Evolutionary conservation across 2,797 vertebrate genomes (phyloP), one percentile per base, ranked within the genome.

Genomic region (Taenioides sp.): DNA sequence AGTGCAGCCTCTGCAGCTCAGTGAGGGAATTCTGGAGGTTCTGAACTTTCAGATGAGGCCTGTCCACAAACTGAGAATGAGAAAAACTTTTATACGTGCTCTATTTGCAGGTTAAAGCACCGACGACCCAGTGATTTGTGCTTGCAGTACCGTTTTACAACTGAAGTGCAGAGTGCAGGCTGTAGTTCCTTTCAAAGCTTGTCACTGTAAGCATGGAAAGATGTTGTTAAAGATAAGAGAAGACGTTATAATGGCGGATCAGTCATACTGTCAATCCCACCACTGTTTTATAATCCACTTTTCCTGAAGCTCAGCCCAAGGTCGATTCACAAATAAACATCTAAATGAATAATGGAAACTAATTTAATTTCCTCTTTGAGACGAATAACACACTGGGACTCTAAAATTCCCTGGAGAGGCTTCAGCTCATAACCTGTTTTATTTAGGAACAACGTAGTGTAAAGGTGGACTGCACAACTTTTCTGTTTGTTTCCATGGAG

Each of bases 301-400:
- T 43, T 1, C 62, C 37, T 37, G 37, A 25, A 64, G n/a, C 37
- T 43, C 62, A 37, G 10, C 11, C 20, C 61, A 63, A 63, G 61
- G 34, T 40, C 20, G 4, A 63, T 40, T 63, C 40, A 43, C 62
- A 47, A 47, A 64, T 47, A 47, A 47, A 64, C 62, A 64, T 64
- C 22, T 22, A 64, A 23, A 64, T 63, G 22, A 63, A 63, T 43
- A 63, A 23, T 14, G 22, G 54, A 63, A 63, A 4, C 20, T 22
- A 40, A 63, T 37, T 10, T 25, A 47, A 64, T 64, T 64, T 64
- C 37, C 22, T 64, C 20, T 64, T 43, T 64, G n/a, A 18, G 59
- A 31, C 11, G 6, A 64, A 37, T 62, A 31, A 62, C 0, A n/a
- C 28, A 20, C 23, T 2, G 11, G 17, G 59, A 37, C 61, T 40